Conservation (phyloP, 2,113 vertebrate species). For the Cnemophilus loriae region DNA sequence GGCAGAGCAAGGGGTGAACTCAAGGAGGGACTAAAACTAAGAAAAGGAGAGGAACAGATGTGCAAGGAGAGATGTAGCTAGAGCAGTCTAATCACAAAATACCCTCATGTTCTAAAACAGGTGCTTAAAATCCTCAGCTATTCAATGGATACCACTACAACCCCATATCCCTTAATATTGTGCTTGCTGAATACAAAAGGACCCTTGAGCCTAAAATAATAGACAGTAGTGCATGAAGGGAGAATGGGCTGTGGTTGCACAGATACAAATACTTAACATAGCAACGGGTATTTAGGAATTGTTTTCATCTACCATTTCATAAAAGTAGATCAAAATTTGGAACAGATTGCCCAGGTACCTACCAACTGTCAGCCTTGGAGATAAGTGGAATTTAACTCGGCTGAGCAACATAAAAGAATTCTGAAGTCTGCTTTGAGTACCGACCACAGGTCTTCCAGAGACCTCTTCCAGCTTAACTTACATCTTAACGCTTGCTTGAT, state of each 20-base stretch:
- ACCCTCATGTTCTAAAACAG: not conserved
- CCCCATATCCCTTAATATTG: not conserved
- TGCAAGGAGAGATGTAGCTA: not conserved
- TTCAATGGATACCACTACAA: not conserved
- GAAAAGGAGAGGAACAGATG: not conserved
- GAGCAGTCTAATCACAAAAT: not conserved
- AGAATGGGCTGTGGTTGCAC: not conserved
- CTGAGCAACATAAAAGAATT: not conserved
- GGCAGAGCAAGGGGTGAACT: not conserved
- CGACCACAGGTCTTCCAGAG: not conserved
- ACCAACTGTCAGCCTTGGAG: not conserved
- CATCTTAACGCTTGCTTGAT: accelerated
- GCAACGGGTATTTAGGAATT: not conserved
- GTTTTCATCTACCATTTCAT: not conserved
- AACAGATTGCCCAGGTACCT: not conserved
- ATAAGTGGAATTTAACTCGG: not conserved
- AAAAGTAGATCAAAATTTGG: not conserved
- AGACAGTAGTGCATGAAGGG: not conserved
- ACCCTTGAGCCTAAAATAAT: not conserved
- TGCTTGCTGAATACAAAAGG: not conserved
- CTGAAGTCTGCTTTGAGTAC: not conserved
- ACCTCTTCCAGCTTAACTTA: not conserved
- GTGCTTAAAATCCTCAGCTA: not conserved
- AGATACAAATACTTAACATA: not conserved
- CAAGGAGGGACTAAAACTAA: not conserved